phyloP scores from a whole-genome alignment of 2,113 vertebrate species.

The Tinamus guttatus region DNA sequence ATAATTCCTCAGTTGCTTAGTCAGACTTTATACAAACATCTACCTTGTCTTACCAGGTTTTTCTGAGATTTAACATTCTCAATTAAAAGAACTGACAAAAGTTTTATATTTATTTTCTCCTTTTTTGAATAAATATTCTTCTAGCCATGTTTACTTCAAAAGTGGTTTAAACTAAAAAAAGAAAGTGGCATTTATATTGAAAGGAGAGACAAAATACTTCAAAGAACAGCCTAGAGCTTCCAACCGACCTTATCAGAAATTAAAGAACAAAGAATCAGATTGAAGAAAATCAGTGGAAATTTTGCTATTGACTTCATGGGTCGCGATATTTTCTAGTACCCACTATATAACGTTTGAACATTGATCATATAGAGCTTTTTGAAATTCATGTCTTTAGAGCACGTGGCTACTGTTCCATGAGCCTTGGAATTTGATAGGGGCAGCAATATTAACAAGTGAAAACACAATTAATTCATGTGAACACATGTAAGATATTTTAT shows the following conservation, averaged over 20 bases:
- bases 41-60: neutral
- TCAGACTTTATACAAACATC: neutral
- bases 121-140: neutral
- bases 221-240: neutral
- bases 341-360: neutral
- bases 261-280: neutral
- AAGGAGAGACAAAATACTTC: slow-evolving; percentile 14
- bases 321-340: neutral
- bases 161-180: neutral
- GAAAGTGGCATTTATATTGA: neutral
- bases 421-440: neutral
- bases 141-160: neutral
- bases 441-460: neutral
- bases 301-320: neutral
- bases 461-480: neutral
- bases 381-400: neutral
- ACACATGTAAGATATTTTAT: neutral
- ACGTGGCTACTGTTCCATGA: neutral
- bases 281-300: neutral
- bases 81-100: neutral
- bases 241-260: neutral
- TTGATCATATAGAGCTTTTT: neutral
- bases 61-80: neutral
- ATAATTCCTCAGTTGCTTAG: neutral
- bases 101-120: neutral